A percentile compares a stretch with the other conserved stretches of the same genome.
phyloP scores from a whole-genome alignment of 2,888 invertebrate genomes.

The Cryptocephalus moraei region DNA sequence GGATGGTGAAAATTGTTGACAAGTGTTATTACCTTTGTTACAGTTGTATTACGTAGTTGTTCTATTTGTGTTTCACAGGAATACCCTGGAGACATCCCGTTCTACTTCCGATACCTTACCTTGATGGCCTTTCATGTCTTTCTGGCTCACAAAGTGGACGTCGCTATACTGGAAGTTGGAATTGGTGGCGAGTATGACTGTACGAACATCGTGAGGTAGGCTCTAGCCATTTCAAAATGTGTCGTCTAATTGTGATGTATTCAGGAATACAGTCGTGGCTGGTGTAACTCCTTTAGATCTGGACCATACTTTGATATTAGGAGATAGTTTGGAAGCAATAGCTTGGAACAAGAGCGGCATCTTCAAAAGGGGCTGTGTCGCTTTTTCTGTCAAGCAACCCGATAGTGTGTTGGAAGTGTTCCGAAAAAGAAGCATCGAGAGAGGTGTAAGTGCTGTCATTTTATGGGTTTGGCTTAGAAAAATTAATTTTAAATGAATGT shows the following conservation, averaged over 20 bases:
- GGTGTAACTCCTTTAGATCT: conserved; percentile 86
- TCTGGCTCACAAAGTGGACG: conserved; percentile 75
- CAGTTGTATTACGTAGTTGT: not conserved
- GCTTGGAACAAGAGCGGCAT: conserved; percentile 95
- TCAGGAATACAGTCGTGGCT: conserved; percentile 69
- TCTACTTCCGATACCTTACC: conserved; percentile 92
- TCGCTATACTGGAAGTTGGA: conserved; percentile 92
- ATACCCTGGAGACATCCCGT: conserved; percentile 65
- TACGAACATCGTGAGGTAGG: conserved; percentile 80
- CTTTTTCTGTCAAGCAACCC: conserved; percentile 62
- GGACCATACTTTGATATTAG: conserved; percentile 79
- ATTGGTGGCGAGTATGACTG: conserved; percentile 92
- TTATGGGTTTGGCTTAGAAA: no score
- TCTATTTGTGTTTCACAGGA: conserved; percentile 33
- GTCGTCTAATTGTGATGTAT: not conserved
- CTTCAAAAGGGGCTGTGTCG: conserved; percentile 65
- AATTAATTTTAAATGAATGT: no score
- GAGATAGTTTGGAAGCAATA: conserved; percentile 74
- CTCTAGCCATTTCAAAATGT: not conserved
- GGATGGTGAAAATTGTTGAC: not conserved
- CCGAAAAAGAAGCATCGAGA: conserved; percentile 49
- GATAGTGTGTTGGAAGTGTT: conserved; percentile 57
- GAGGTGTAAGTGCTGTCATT: conserved; percentile 39
- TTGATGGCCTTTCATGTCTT: conserved; percentile 86
- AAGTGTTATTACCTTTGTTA: not conserved